Percentiles rank a stretch among this genome's conserved stretches.
Conservation (phyloP, 2,888 invertebrate genomes). For the Pristionchus fissidentatus region DNA sequence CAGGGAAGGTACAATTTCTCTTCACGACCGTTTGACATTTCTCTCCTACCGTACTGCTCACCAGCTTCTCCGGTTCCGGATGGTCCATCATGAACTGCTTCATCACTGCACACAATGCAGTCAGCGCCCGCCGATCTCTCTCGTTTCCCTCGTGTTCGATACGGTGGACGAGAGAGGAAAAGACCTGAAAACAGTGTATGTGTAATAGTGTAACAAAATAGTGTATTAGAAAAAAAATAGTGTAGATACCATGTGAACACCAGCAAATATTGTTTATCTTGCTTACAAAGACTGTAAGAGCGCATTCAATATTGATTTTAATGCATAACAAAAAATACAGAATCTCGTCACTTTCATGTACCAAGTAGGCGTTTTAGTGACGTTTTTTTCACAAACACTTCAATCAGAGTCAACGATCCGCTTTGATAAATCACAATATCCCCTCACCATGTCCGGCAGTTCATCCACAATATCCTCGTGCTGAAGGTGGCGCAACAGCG, state of each 20-base stretch:
- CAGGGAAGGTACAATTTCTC: not conserved
- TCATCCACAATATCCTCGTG: slow-evolving; percentile 19
- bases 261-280: too few species aligned
- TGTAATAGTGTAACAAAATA: too few species aligned
- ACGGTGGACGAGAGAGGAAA: not conserved
- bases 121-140: not conserved
- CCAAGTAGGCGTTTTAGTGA: too few species aligned
- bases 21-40: not conserved
- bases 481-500: not conserved
- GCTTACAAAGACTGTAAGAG: too few species aligned
- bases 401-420: too few species aligned
- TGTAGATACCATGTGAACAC: too few species aligned
- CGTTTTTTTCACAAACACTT: too few species aligned
- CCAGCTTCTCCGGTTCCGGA: slow-evolving; percentile 25
- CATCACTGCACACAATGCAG: not conserved
- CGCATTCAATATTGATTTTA: too few species aligned
- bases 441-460: slow-evolving; percentile 31
- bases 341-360: too few species aligned
- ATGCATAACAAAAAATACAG: too few species aligned
- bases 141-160: not conserved
- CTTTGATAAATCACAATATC: not conserved
- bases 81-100: slow-evolving; percentile 31
- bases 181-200: not conserved
- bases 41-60: not conserved
- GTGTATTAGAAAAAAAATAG: too few species aligned